Conservation (phyloP, 2,797 vertebrate genomes). For the Danionella dracula region DNA sequence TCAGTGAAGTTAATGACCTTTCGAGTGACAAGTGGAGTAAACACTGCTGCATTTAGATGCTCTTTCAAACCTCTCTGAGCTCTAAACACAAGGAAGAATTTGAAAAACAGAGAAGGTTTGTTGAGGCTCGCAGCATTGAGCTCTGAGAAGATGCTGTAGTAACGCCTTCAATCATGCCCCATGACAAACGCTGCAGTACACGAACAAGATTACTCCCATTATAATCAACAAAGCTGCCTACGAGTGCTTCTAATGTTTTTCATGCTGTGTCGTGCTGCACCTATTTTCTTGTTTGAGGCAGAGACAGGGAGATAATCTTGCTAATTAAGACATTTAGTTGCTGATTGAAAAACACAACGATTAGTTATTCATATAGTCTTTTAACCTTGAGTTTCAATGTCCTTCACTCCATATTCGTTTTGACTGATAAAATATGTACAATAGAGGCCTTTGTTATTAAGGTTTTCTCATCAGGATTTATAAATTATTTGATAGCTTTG, state of each 20-base stretch:
- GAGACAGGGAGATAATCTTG: neutral
- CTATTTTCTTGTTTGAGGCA: neutral
- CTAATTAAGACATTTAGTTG: neutral
- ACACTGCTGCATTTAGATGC: constrained; percentile 12
- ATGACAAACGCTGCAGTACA: neutral
- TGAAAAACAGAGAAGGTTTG: constrained; percentile 6
- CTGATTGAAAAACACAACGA: neutral
- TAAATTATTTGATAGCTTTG: no score
- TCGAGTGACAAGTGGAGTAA: constrained; percentile 26
- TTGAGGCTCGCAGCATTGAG: neutral
- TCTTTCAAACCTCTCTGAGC: constrained; percentile 5
- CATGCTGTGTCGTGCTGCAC: neutral
- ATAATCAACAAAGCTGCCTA: neutral
- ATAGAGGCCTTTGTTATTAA: no score
- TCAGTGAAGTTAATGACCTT: constrained; percentile 25
- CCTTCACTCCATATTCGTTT: neutral
- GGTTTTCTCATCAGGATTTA: no score
- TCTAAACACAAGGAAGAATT: constrained; percentile 1
- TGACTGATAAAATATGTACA: neutral
- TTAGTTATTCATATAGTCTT: neutral
- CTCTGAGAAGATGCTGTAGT: neutral
- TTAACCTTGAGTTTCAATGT: neutral
- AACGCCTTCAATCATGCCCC: neutral
- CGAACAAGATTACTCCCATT: neutral
- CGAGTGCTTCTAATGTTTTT: neutral